Percentiles rank a stretch among this genome's conserved stretches.
Conservation (phyloP, 2,113 vertebrate genomes). For the Heterocephalus glaber region DNA sequence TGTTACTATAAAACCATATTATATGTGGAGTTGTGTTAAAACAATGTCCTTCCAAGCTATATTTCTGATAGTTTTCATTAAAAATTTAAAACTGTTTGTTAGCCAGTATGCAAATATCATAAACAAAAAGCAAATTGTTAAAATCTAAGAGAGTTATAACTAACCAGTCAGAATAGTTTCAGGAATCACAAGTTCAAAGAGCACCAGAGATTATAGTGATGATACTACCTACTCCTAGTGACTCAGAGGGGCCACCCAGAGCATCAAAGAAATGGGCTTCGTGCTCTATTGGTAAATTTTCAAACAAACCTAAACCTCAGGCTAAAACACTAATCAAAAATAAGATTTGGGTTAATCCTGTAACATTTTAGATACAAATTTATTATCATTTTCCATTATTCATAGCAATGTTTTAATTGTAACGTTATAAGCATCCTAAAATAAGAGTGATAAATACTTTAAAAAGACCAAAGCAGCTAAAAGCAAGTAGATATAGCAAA, state of each 20-base stretch:
- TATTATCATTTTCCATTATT: not conserved
- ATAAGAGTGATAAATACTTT: not conserved
- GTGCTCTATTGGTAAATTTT: not conserved
- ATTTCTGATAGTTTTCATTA: slow-evolving; percentile 6
- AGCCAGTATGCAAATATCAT: not conserved
- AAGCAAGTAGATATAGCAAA: not conserved
- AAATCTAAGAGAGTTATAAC: not conserved
- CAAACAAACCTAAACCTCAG: not conserved
- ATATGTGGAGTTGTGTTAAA: not conserved
- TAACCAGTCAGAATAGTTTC: not conserved
- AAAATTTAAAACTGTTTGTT: not conserved
- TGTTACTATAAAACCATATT: not conserved
- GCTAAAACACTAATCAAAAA: not conserved
- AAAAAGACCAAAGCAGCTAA: not conserved
- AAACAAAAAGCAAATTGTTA: not conserved
- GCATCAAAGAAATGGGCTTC: not conserved
- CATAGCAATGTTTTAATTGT: not conserved
- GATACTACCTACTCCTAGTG: not conserved
- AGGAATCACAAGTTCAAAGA: not conserved
- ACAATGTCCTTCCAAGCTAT: not conserved
- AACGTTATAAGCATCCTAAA: not conserved
- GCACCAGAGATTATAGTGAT: not conserved
- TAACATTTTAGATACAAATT: slow-evolving; percentile 23
- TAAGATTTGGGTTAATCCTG: not conserved
- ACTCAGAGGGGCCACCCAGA: not conserved